Evolutionary conservation across 2,888 invertebrate species (phyloP).

Genomic region (Caenorhabditis sp.): DNA sequence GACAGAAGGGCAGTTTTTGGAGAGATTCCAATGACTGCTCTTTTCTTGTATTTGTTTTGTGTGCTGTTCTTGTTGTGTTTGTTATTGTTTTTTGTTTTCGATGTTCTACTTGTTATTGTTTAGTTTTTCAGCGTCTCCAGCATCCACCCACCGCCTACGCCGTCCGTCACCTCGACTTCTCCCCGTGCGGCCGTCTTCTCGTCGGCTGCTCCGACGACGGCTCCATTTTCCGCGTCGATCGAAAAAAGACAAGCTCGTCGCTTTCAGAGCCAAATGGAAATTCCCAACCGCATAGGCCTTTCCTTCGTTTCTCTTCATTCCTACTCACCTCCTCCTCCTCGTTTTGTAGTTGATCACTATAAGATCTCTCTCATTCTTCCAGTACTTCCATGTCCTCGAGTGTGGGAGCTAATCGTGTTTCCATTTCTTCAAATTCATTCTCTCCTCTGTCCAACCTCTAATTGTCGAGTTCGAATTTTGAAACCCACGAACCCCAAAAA

Average conservation of each 20-base stretch:
- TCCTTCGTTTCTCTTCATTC: too few species aligned
- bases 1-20: too few species aligned
- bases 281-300: too few species aligned
- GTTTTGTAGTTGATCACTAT: not conserved
- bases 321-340: too few species aligned
- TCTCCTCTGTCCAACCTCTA: not conserved
- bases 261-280: too few species aligned
- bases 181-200: conserved; percentile 63
- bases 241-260: not conserved
- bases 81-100: too few species aligned
- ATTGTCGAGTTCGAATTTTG: not conserved
- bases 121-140: not conserved
- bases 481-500: not conserved
- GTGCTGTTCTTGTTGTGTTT: too few species aligned
- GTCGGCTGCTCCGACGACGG: conserved; percentile 59
- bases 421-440: too few species aligned
- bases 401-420: too few species aligned
- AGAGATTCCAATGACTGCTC: too few species aligned
- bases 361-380: not conserved
- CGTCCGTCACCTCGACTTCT: conserved; percentile 70
- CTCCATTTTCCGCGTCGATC: conserved; percentile 50
- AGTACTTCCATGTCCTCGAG: not conserved
- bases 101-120: too few species aligned
- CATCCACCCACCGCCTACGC: not conserved
- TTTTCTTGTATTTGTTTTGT: too few species aligned